Evolutionary conservation across 2,888 invertebrate species (phyloP).

Genomic region (Drosophila melanocephala): DNA sequence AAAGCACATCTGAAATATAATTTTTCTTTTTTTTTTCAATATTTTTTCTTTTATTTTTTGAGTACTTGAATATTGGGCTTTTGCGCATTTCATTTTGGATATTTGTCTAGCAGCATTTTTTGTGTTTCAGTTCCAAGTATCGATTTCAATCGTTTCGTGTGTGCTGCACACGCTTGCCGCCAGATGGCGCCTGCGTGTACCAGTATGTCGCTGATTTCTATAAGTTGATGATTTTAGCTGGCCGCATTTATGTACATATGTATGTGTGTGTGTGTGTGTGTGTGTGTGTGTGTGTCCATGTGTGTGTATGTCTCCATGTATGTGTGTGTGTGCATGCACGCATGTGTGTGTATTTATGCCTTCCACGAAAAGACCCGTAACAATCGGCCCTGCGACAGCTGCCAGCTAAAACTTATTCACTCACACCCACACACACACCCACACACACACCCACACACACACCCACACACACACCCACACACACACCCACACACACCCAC

Average conservation of each 20-base stretch:
- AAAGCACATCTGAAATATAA: not conserved
- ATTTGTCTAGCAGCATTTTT: not conserved
- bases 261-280: not conserved
- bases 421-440: not conserved
- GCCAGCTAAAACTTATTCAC: not conserved
- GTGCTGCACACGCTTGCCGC: constrained; percentile 21
- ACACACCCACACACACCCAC: constrained; percentile 8
- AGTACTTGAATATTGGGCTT: not conserved
- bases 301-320: not conserved
- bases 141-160: constrained; percentile 26
- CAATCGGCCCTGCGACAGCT: constrained; percentile 13
- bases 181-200: constrained; percentile 48
- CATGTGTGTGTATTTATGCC: not conserved
- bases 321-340: not conserved
- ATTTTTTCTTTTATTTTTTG: not conserved
- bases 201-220: constrained; percentile 24
- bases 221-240: constrained; percentile 42
- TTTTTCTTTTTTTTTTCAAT: not conserved
- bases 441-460: not conserved
- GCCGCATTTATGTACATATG: constrained; percentile 11
- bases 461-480: not conserved
- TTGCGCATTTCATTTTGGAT: not conserved
- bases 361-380: constrained; percentile 12
- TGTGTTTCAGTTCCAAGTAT: constrained; percentile 12
- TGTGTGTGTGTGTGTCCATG: not conserved